Conservation (phyloP, 1,140 invertebrate species). For the Cotesia vestalis region DNA sequence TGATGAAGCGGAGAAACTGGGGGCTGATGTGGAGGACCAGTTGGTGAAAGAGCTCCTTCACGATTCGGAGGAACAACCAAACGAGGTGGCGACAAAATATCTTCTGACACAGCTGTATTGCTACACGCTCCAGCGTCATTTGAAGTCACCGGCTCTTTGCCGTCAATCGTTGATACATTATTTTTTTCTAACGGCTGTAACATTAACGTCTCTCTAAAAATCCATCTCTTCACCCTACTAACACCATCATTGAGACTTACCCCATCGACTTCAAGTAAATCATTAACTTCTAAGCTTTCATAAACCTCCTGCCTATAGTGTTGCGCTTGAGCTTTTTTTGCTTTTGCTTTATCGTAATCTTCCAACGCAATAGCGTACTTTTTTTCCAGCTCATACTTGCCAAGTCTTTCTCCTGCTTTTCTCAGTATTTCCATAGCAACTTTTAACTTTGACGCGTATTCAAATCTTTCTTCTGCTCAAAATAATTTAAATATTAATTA, state of each 20-base stretch:
- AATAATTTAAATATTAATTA: constrained; percentile 24
- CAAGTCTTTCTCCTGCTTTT: constrained; percentile 86
- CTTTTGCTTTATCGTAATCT: constrained; percentile 88
- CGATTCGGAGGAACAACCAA: constrained; percentile 55
- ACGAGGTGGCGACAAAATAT: constrained; percentile 54
- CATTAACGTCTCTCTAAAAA: constrained; percentile 11
- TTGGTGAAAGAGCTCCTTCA: constrained; percentile 59
- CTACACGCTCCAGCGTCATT: constrained; percentile 44
- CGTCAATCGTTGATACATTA: constrained; percentile 58
- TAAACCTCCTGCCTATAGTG: constrained; percentile 78
- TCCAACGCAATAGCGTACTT: constrained; percentile 88
- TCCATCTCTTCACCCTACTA: background rate
- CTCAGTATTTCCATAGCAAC: constrained; percentile 82
- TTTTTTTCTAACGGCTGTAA: constrained; percentile 63
- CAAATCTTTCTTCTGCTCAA: constrained; percentile 83
- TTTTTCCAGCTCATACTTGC: constrained; percentile 91
- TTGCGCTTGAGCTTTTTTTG: constrained; percentile 90
- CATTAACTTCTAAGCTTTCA: constrained; percentile 73
- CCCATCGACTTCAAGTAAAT: constrained; percentile 82
- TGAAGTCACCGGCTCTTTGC: constrained; percentile 47
- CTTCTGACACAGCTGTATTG: constrained; percentile 43
- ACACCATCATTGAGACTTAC: constrained; percentile 60
- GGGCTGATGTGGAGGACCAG: constrained; percentile 55
- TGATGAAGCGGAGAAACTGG: constrained; percentile 67
- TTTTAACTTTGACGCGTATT: constrained; percentile 91